Evolutionary conservation across 2,888 invertebrate species (phyloP), one percentile per base, ranked within the genome.

Genomic region (Romanomermis culicivorax): DNA sequence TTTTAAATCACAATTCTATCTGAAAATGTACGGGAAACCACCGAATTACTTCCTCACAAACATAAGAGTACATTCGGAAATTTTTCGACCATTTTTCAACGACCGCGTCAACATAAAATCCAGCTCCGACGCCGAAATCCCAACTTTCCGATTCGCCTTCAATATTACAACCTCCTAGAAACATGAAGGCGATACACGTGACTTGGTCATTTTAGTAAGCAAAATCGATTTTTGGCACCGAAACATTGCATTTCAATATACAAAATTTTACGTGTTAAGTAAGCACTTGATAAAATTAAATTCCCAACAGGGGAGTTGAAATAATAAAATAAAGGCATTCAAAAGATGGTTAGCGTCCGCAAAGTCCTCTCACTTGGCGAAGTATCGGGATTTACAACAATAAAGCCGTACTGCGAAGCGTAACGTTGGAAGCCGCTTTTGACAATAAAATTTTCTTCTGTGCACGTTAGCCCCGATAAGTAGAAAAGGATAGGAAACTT

Each of bases 41-140:
- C n/a, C n/a, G n/a, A 2, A 49, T 43, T 56, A 71, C 70, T 65
- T 93, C 91, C 55, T 78, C 77, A 4, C 85, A 85, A n/a, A 97
- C 74, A 64, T 97, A 97, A 58, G 82, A 83, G 65, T 79, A 91
- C 97, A 99, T 99, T 64, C 80, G 78, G 69, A 93, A 97, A 74
- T 95, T 79, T 29, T 77, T 79, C 36, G 80, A 79, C 93, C 93
- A 97, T 23, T 87, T 87, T n/a, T 81, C 80, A 62, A 80, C 76
- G 0, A 80, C 80, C 2, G 95, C 89, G 74, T 97, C 83, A 1
- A 97, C 75, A 70, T 97, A 97, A 71, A 91, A 93, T 0, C 93
- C 88, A 58, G 95, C 95, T 3, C 85, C 85, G 11, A 81, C 80
- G 29, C 97, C 97, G 73, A 97, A 88, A 71, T 93, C 91, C 79